Percentiles rank a stretch among this genome's conserved stretches.
phyloP scores from a whole-genome alignment of 2,113 vertebrate genomes.

The Lophius piscatorius region DNA sequence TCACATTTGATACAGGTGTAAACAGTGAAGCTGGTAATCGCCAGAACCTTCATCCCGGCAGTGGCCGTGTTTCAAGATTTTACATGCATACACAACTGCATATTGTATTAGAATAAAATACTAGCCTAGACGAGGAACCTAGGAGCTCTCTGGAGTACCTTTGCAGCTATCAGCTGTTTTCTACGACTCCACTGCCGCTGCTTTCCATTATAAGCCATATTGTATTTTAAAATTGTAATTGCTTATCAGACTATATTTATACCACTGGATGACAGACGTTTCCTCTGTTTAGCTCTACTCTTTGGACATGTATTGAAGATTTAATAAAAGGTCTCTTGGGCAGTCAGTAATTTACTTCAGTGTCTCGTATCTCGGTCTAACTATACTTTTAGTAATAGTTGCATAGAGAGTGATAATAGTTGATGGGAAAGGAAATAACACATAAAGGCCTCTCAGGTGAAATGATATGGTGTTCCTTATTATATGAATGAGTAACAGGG shows the following conservation, averaged over 20 bases:
- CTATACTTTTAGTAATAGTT: constrained; percentile 8
- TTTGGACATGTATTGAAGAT: not conserved
- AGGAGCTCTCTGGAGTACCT: not conserved
- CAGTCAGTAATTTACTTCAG: constrained; percentile 12
- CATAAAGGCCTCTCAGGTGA: constrained; percentile 36
- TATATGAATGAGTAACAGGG: constrained; percentile 29
- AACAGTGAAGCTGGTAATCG: no score
- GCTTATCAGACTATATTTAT: not conserved
- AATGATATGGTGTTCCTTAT: constrained; percentile 33
- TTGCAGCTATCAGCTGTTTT: not conserved
- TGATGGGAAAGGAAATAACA: constrained; percentile 35
- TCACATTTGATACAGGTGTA: no score
- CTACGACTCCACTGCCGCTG: not conserved
- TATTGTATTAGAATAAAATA: not conserved
- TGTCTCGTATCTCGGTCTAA: constrained; percentile 17
- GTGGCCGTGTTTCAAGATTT: no score
- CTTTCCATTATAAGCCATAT: not conserved
- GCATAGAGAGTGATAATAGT: constrained; percentile 10
- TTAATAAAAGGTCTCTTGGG: constrained; percentile 8
- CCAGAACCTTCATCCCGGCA: no score
- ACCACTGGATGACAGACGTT: not conserved
- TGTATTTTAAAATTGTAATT: not conserved
- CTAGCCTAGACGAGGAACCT: not conserved
- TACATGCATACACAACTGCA: no score
- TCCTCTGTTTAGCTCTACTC: constrained; percentile 3